These are phyloP conservation scores for Alligator mississippiensis DNA, from an alignment of 2,113 vertebrate genomes.

Conservation along the genomic window DNA sequence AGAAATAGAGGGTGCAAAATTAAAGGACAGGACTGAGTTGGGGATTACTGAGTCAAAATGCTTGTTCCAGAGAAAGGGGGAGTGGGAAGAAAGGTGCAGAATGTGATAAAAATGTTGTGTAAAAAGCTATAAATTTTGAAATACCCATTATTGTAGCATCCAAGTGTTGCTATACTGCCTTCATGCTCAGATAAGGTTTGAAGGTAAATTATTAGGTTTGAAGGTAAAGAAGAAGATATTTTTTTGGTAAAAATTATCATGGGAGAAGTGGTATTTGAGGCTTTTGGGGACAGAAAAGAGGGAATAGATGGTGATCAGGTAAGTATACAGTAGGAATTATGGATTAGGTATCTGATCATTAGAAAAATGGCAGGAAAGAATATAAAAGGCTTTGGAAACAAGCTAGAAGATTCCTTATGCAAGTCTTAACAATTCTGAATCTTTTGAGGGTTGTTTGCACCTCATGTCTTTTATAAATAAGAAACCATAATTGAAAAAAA, in stretches of 20 bases:
- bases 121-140: not conserved
- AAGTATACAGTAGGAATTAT: not conserved
- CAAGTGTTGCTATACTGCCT: not conserved
- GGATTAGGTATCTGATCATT: not conserved
- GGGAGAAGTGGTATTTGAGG: not conserved
- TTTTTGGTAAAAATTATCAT: not conserved
- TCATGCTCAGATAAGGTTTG: not conserved
- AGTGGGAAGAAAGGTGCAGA: not conserved
- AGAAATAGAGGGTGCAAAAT: not conserved
- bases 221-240: not conserved
- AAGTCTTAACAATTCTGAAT: not conserved
- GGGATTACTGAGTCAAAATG: not conserved
- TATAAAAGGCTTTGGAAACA: not conserved
- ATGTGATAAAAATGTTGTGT: not conserved
- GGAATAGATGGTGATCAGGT: accelerated
- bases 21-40: not conserved
- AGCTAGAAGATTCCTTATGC: not conserved
- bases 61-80: not conserved
- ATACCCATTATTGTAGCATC: not conserved
- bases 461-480: too few species aligned
- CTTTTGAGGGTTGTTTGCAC: not conserved
- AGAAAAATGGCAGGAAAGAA: not conserved
- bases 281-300: not conserved
- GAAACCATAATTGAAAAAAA: too few species aligned
- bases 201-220: not conserved